These are phyloP conservation scores for Leucoma salicis DNA, from an alignment of 2,888 invertebrate genomes.

Conservation along the genomic window DNA sequence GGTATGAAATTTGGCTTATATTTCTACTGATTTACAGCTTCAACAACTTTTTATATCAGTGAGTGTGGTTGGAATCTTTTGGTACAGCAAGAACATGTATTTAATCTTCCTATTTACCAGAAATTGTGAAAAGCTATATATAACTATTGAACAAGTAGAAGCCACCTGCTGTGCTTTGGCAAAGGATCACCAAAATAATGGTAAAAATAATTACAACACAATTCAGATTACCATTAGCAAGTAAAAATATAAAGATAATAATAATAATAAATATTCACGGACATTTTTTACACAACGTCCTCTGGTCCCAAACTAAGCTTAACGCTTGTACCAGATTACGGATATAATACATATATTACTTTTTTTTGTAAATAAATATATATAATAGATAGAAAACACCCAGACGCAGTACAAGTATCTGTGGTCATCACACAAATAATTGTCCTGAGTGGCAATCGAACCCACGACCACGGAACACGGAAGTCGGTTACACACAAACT, in stretches of 20 bases:
- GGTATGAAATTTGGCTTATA: background rate
- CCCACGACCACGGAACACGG: too few species aligned
- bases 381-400: too few species aligned
- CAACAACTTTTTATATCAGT: background rate
- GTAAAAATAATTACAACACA: background rate
- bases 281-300: background rate
- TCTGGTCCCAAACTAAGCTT: background rate
- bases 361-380: too few species aligned
- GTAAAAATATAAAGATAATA: too few species aligned
- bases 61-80: background rate
- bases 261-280: background rate
- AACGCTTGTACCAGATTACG: too few species aligned
- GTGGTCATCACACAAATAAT: too few species aligned
- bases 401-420: too few species aligned
- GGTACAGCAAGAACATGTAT: slow-evolving; percentile 6
- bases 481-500: too few species aligned
- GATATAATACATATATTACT: background rate
- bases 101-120: background rate
- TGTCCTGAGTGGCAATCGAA: too few species aligned
- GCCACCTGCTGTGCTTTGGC: slow-evolving; percentile 1
- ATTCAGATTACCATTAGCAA: too few species aligned
- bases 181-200: background rate
- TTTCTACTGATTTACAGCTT: background rate
- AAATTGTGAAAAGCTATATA: slow-evolving; percentile 6
- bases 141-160: slow-evolving; percentile 1